Evolutionary conservation across 30 jellyfish, hydroid and myxozoan genomes (phyloP).

Genomic region (Kudoa iwatai): DNA sequence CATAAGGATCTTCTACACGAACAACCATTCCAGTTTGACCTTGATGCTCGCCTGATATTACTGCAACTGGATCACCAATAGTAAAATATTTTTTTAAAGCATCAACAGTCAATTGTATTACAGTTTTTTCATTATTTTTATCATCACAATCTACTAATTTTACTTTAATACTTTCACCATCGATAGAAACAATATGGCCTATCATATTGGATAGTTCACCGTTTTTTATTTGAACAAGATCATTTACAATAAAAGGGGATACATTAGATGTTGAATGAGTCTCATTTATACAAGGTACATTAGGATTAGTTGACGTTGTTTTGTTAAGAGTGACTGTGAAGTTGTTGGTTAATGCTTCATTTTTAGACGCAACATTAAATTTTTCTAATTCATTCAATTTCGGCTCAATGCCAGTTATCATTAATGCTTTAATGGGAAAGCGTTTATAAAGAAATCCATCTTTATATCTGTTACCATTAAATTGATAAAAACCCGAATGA

Average conservation of each 20-base stretch:
- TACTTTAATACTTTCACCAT: constrained; percentile 32
- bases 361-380: background rate
- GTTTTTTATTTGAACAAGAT: constrained; percentile 24
- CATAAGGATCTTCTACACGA: constrained; percentile 28
- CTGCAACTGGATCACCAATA: constrained; percentile 81
- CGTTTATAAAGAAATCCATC: constrained; percentile 56
- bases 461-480: constrained; percentile 33
- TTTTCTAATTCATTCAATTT: background rate
- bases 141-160: no score
- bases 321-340: no score
- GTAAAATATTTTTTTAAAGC: constrained; percentile 37
- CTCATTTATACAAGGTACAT: background rate
- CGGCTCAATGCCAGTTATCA: background rate
- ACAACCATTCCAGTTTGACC: constrained; percentile 78
- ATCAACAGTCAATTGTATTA: constrained; percentile 10
- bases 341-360: background rate
- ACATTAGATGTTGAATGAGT: constrained; percentile 29
- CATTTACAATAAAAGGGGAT: no score
- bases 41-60: constrained; percentile 28
- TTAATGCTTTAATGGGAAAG: constrained; percentile 42
- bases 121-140: no score
- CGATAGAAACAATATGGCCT: constrained; percentile 30
- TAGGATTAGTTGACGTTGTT: no score
- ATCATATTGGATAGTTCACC: constrained; percentile 55
- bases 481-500: constrained; percentile 35